Percentiles rank a stretch among this genome's conserved stretches.
Conservation (phyloP, 1,140 invertebrate species). For the Steinernema khuongi region DNA sequence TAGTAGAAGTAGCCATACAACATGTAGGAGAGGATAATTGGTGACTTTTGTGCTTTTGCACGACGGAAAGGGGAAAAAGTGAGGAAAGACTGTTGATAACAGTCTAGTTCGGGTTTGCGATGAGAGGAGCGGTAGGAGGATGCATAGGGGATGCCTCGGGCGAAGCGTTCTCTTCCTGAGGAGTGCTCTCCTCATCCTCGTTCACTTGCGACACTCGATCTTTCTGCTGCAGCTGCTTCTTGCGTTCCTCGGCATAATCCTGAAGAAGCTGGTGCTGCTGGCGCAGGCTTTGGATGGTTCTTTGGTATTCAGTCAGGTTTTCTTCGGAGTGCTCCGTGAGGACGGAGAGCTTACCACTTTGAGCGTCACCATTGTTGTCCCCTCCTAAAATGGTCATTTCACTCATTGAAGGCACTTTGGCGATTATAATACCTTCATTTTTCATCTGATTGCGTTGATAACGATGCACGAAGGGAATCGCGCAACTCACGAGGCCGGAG, state of each 20-base stretch:
- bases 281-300: constrained; percentile 53
- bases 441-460: constrained; percentile 42
- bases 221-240: not conserved
- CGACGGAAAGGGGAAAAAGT: not conserved
- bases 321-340: constrained; percentile 54
- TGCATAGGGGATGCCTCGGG: not conserved
- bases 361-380: constrained; percentile 37
- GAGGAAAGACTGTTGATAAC: not conserved
- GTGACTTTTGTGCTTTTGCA: not conserved
- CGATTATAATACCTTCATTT: constrained; percentile 51
- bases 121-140: constrained; percentile 6
- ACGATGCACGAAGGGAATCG: constrained; percentile 44
- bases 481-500: constrained; percentile 50
- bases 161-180: not conserved
- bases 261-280: constrained; percentile 46
- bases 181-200: not conserved
- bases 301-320: constrained; percentile 58
- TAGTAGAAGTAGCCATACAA: not conserved
- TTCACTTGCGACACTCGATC: not conserved
- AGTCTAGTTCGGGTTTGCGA: not conserved
- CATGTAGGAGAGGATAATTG: not conserved
- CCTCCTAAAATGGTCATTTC: constrained; percentile 25
- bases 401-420: not conserved
- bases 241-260: constrained; percentile 17
- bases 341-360: constrained; percentile 57